phyloP scores from a whole-genome alignment of 2,888 invertebrate genomes.

The Macrophya alboannulata region DNA sequence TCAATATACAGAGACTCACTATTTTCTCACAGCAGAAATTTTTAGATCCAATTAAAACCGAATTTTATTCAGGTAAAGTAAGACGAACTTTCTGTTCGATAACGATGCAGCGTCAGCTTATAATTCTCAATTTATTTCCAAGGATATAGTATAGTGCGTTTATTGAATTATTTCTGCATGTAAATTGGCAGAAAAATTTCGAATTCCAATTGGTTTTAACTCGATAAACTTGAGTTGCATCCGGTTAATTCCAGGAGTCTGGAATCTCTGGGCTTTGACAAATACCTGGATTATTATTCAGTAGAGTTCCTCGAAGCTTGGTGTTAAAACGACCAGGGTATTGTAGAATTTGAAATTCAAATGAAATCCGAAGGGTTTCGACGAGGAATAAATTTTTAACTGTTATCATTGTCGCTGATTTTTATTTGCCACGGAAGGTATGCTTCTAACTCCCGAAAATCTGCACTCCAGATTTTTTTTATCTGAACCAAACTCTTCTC shows the following conservation, averaged over 20 bases:
- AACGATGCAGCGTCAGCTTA: background rate
- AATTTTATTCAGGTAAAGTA: background rate
- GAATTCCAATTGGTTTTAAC: background rate
- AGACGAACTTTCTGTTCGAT: background rate
- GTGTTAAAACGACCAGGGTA: background rate
- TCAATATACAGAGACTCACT: background rate
- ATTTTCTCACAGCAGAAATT: slow-evolving; percentile 19
- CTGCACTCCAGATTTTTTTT: background rate
- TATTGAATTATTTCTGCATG: background rate
- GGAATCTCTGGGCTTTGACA: background rate
- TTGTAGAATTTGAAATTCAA: slow-evolving; percentile 24
- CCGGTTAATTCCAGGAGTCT: background rate
- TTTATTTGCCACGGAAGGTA: background rate
- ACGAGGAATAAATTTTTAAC: background rate
- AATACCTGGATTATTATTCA: slow-evolving; percentile 3
- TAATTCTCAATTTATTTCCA: background rate
- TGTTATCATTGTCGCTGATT: background rate
- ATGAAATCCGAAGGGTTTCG: background rate
- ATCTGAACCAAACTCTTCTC: background rate
- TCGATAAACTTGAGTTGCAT: slow-evolving; percentile 12
- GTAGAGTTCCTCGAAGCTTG: background rate
- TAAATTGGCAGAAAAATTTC: slow-evolving; percentile 10
- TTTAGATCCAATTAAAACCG: slow-evolving; percentile 2
- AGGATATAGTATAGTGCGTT: background rate
- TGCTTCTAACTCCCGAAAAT: background rate